Conservation (phyloP, 2,113 vertebrate species). For the Penelope pileata region DNA sequence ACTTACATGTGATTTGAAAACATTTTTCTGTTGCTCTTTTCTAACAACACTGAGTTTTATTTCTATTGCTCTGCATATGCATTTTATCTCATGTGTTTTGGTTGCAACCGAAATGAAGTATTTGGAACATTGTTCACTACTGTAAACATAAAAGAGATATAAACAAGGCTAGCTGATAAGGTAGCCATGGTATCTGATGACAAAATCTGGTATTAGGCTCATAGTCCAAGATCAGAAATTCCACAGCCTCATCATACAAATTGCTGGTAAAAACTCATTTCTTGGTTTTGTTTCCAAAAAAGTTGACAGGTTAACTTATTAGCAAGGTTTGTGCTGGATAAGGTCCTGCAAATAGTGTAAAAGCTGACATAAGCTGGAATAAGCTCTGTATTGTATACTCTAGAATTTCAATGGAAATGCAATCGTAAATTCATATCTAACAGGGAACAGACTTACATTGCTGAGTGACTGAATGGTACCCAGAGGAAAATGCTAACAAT, state of each 20-base stretch:
- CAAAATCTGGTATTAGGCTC: background rate
- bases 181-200: background rate
- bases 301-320: background rate
- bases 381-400: background rate
- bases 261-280: background rate
- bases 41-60: background rate
- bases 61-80: background rate
- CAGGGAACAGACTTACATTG: background rate
- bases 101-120: background rate
- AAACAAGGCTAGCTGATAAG: background rate
- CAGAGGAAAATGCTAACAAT: background rate
- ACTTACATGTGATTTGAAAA: background rate
- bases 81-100: background rate
- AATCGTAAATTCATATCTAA: background rate
- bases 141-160: background rate
- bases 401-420: background rate
- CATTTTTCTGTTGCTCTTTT: background rate
- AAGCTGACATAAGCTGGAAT: background rate
- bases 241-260: background rate
- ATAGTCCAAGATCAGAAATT: background rate
- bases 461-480: background rate
- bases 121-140: background rate
- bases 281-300: background rate
- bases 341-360: background rate
- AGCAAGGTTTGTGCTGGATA: background rate